These are phyloP conservation scores for Drosophila punjabiensis DNA, from an alignment of 1,140 invertebrate genomes.

Conservation along the genomic window DNA sequence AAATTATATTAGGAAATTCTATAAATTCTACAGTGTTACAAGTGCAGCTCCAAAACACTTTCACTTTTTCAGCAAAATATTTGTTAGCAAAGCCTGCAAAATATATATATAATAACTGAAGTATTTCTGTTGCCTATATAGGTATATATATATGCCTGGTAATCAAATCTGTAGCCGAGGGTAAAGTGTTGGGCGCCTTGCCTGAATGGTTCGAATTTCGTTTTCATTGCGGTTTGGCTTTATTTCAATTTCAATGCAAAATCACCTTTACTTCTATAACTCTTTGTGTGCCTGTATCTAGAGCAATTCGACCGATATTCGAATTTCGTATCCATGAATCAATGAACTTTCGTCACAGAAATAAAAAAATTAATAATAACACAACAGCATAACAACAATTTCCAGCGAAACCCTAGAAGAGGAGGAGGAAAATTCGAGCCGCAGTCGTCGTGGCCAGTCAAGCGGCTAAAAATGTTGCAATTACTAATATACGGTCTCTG, in stretches of 20 bases:
- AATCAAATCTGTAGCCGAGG: conserved; percentile 39
- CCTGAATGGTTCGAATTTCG: conserved; percentile 66
- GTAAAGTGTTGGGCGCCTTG: conserved; percentile 57
- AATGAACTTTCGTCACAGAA: conserved; percentile 59
- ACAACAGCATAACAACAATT: conserved; percentile 16
- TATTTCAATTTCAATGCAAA: conserved; percentile 69
- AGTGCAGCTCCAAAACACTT: not conserved
- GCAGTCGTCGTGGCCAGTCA: conserved; percentile 38
- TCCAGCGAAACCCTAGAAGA: conserved; percentile 37
- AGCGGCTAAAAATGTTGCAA: conserved; percentile 66
- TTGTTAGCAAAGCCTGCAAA: conserved; percentile 29
- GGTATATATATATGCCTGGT: conserved; percentile 24
- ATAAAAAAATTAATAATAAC: not conserved
- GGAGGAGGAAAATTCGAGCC: conserved; percentile 12
- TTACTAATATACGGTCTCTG: conserved; percentile 56
- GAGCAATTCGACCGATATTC: conserved; percentile 26
- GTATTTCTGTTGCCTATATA: not conserved
- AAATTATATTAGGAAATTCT: not conserved
- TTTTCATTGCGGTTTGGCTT: conserved; percentile 59
- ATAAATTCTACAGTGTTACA: not conserved
- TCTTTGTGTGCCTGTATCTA: conserved; percentile 7
- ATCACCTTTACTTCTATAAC: not conserved
- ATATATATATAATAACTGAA: not conserved
- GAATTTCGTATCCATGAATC: conserved; percentile 38
- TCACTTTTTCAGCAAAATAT: conserved; percentile 46